phyloP scores from a whole-genome alignment of 2,888 invertebrate species.

The Pyrrhia umbra region DNA sequence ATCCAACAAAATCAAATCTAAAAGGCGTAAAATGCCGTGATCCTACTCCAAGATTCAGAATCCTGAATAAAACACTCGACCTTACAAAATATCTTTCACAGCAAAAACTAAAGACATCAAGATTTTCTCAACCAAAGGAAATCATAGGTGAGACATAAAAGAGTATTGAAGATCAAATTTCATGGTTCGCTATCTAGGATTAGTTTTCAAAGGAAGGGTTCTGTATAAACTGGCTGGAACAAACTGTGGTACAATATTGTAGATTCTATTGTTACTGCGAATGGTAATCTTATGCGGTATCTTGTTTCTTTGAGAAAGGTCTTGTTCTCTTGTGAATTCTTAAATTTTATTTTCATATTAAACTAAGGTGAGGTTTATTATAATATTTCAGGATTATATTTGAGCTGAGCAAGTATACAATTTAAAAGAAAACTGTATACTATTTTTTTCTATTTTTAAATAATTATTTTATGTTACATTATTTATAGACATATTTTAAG shows the following conservation, averaged over 20 bases:
- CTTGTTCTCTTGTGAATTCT: constrained; percentile 5
- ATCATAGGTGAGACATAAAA: constrained; percentile 48
- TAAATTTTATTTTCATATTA: background rate
- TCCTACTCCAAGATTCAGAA: constrained; percentile 34
- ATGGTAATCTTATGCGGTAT: constrained; percentile 36
- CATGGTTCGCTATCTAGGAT: constrained; percentile 53
- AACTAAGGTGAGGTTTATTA: no score
- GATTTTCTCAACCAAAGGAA: constrained; percentile 31
- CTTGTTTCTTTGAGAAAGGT: constrained; percentile 1
- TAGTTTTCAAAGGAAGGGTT: constrained; percentile 27
- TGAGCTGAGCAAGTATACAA: background rate
- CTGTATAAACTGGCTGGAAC: background rate
- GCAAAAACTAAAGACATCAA: constrained; percentile 25
- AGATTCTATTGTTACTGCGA: constrained; percentile 34
- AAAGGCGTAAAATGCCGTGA: constrained; percentile 5
- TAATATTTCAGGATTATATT: background rate
- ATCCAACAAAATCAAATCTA: background rate
- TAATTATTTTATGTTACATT: no score
- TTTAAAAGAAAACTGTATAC: no score
- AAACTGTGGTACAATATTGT: constrained; percentile 23
- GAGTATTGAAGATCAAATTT: constrained; percentile 51
- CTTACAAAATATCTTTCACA: constrained; percentile 12
- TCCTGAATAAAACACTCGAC: constrained; percentile 12
- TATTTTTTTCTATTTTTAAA: no score
- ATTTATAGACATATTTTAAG: no score